A percentile compares a stretch with the other conserved stretches of the same genome.
Evolutionary conservation across 2,797 vertebrate genomes (phyloP).

Genomic region (Scolopax rusticola): DNA sequence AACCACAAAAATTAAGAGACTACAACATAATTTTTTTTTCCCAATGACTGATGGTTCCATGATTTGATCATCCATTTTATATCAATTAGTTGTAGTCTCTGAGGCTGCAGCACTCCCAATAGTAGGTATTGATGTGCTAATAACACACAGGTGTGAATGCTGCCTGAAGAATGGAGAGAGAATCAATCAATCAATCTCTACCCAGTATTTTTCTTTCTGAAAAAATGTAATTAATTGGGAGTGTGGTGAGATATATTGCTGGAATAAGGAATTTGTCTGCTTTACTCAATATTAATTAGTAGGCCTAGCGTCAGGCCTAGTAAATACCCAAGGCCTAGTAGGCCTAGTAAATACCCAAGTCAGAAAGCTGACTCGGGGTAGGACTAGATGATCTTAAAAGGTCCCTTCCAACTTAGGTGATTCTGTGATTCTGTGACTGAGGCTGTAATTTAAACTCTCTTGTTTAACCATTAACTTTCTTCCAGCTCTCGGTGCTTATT

Average conservation of each 20-base stretch:
- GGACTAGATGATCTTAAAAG: too few relatives aligned
- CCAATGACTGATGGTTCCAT: neutral
- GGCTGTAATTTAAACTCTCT: neutral
- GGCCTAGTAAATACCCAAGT: neutral
- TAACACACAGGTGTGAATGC: neutral
- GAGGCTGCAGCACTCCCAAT: neutral
- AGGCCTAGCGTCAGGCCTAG: neutral
- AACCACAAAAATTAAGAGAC: neutral
- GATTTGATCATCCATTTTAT: neutral
- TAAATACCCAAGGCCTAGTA: neutral
- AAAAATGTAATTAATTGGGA: neutral
- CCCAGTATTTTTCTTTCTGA: neutral
- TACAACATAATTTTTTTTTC: neutral
- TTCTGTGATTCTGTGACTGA: neutral
- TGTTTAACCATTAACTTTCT: neutral
- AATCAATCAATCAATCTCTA: neutral
- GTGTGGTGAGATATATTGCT: neutral
- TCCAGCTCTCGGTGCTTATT: slow-evolving; percentile 88
- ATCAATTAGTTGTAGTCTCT: neutral
- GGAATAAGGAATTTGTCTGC: neutral
- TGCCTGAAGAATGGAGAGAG: neutral
- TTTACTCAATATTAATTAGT: neutral
- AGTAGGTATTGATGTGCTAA: neutral
- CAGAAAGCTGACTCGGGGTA: neutral
- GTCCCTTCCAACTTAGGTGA: too few relatives aligned